Evolutionary conservation across 2,113 vertebrate species (phyloP).

Genomic region (Hucho hucho): DNA sequence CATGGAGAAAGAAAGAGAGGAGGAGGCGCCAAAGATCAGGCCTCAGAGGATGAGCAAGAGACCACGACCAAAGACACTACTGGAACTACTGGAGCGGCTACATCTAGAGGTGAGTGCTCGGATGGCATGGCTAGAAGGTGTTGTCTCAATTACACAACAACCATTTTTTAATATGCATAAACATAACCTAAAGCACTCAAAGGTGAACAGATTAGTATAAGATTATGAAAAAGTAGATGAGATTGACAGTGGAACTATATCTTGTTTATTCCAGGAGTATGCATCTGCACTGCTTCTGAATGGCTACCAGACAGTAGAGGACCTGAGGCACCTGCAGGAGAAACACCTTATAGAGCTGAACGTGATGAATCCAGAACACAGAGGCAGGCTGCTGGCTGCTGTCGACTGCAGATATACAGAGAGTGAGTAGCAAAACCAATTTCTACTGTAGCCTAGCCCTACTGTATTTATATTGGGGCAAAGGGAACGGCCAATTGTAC

Average conservation of each 20-base stretch:
- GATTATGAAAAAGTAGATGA: not conserved
- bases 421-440: constrained; percentile 74
- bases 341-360: constrained; percentile 93
- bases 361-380: constrained; percentile 85
- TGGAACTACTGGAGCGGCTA: constrained; percentile 86
- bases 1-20: constrained; percentile 68
- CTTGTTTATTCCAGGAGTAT: constrained; percentile 78
- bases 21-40: constrained; percentile 79
- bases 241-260: not conserved
- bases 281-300: constrained; percentile 88
- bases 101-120: constrained; percentile 81
- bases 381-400: constrained; percentile 81
- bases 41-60: constrained; percentile 73
- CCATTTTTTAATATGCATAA: too few species aligned
- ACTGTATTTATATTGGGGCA: not conserved
- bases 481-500: not conserved
- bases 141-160: too few species aligned
- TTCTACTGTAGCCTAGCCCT: not conserved
- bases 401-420: constrained; percentile 82
- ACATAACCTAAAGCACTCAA: not conserved
- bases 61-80: constrained; percentile 80
- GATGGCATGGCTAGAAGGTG: not conserved
- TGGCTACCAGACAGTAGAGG: constrained; percentile 92
- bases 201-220: not conserved
- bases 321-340: constrained; percentile 88